Evolutionary conservation across 2,113 vertebrate species (phyloP), one percentile per base, ranked within the genome.

Genomic region (Miniopterus natalensis): DNA sequence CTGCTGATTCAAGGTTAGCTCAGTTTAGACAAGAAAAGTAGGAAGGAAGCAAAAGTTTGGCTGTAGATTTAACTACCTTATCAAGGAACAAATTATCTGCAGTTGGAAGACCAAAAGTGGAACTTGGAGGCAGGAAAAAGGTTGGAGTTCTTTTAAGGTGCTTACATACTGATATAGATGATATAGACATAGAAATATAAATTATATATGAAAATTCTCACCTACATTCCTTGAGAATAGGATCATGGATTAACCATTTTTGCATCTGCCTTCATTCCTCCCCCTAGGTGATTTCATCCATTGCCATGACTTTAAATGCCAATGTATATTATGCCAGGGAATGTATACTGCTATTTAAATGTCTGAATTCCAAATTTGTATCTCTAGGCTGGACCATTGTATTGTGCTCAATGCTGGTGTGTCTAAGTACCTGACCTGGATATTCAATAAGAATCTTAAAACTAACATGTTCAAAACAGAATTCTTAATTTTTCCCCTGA

Each of bases 371-470:
- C 47, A 95, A 95, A 59, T 63, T 9, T 40, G 1, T 65, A 51
- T 51, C n/a, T 51, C 13, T 78, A 78, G 29, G 8, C 63, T 70
- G 47, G 79, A 75, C 78, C 31, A 53, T 27, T 63, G 17, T 20
- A 2, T 49, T 73, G 80, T 78, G 17, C 13, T 53, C 49, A 63
- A 25, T 55, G 23, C 55, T 86, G 36, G 6, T 79, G 25, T 49
- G 29, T 83, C 70, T 66, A 94, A 68, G 27, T 18, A 51, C 6
- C 18, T 94, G 71, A 83, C 59, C 53, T 80, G 71, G n/a, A 83
- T 65, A 78, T 65, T 77, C 77, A 65, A 63, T 13, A 87, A 71
- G 42, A 74, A 77, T 92, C 63, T 92, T 45, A 80, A 94, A 84
- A 90, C 12, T 59, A 75, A 84, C 57, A 57, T 3, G 1, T 21